phyloP scores from a whole-genome alignment of 2,888 invertebrate genomes.

The Platycheirus rosarum region DNA sequence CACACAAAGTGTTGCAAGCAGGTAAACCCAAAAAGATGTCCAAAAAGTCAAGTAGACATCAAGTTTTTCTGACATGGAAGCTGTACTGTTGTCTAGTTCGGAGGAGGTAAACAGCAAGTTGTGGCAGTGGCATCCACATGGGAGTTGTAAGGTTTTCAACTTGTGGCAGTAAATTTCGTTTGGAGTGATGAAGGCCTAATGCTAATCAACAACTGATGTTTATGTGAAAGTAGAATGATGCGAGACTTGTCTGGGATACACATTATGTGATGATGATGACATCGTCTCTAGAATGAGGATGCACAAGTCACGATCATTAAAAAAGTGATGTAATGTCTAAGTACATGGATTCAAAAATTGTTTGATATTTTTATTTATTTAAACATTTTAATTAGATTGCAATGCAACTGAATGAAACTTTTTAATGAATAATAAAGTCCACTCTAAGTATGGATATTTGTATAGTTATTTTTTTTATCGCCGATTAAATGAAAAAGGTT shows the following conservation, averaged over 20 bases:
- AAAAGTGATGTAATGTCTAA: conserved; percentile 30
- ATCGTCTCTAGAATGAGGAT: conserved; percentile 37
- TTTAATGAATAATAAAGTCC: conserved; percentile 10
- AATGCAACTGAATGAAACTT: conserved; percentile 1
- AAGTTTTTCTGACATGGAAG: neutral
- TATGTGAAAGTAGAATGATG: conserved; percentile 7
- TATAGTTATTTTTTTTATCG: conserved; percentile 1
- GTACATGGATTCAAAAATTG: conserved; percentile 3
- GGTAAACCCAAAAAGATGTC: conserved; percentile 32
- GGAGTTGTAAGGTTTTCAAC: neutral
- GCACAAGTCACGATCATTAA: conserved; percentile 50
- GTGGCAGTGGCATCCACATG: conserved; percentile 8
- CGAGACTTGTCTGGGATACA: conserved; percentile 4
- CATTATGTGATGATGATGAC: conserved; percentile 28
- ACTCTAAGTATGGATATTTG: neutral
- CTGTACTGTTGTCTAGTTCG: neutral
- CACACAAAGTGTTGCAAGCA: conserved; percentile 30
- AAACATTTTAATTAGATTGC: conserved; percentile 15
- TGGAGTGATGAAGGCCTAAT: conserved; percentile 46
- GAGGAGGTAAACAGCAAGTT: conserved; percentile 6
- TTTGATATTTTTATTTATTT: conserved; percentile 1
- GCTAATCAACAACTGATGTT: conserved; percentile 37
- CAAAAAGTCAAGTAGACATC: conserved; percentile 3
- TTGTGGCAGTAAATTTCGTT: conserved; percentile 11
- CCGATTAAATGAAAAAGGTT: neutral